Percentiles rank a stretch among this genome's conserved stretches.
phyloP scores from a whole-genome alignment of 2,797 vertebrate species.

The Moxostoma hubbsi region DNA sequence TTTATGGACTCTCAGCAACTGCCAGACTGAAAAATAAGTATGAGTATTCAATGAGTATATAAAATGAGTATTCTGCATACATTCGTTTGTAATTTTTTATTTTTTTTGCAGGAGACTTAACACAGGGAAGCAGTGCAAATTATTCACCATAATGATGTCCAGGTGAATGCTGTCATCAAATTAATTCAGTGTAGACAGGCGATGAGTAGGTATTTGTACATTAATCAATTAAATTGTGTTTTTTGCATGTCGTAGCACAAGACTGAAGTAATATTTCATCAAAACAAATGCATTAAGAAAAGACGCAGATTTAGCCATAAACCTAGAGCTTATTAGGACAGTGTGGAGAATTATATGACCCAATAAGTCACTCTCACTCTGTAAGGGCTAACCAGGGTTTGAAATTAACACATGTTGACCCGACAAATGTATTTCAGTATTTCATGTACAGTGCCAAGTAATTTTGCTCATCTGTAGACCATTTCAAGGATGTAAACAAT shows the following conservation, averaged over 20 bases:
- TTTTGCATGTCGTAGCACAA: slow-evolving; percentile 77
- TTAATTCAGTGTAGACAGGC: slow-evolving; percentile 70
- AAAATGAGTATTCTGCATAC: slow-evolving; percentile 46
- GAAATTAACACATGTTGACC: too few species aligned
- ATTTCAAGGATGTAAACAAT: too few species aligned
- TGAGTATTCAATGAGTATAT: too few species aligned
- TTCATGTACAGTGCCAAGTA: too few species aligned
- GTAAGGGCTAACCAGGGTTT: not conserved
- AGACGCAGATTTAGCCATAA: slow-evolving; percentile 72
- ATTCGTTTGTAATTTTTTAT: slow-evolving; percentile 45
- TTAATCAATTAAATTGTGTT: slow-evolving; percentile 77
- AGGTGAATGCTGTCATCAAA: slow-evolving; percentile 72
- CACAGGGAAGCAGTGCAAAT: slow-evolving; percentile 52
- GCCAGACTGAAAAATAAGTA: slow-evolving; percentile 51
- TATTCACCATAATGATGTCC: slow-evolving; percentile 67
- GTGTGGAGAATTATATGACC: slow-evolving; percentile 53
- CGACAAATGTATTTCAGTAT: too few species aligned
- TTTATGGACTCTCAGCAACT: slow-evolving; percentile 50
- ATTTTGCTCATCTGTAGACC: too few species aligned
- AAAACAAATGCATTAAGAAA: slow-evolving; percentile 72
- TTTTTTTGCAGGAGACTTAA: slow-evolving; percentile 27
- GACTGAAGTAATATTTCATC: slow-evolving; percentile 77
- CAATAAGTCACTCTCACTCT: not conserved
- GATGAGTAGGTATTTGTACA: slow-evolving; percentile 71
- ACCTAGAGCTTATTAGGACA: slow-evolving; percentile 78